A percentile compares a stretch with the other conserved stretches of the same genome.
These are phyloP conservation scores for Tapirus indicus DNA, from an alignment of 2,797 vertebrate species.

Conservation along the genomic window DNA sequence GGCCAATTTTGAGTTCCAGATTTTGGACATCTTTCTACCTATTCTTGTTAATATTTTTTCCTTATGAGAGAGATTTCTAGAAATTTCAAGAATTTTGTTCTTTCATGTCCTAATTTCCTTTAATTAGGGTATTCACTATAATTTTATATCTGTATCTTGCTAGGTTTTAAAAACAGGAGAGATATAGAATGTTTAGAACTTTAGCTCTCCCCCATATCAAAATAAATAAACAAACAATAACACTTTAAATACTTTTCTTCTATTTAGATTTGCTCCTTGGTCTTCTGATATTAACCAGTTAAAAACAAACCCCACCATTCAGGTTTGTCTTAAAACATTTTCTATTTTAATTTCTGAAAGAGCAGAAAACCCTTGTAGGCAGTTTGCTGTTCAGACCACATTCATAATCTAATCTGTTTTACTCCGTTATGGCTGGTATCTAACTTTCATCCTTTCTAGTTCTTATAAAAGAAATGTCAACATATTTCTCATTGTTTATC, in stretches of 20 bases:
- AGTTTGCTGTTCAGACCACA: not conserved
- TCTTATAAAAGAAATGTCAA: not conserved
- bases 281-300: not conserved
- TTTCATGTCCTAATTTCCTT: not conserved
- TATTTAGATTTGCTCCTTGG: slow-evolving; percentile 11
- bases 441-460: not conserved
- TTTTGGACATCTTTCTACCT: not conserved
- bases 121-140: not conserved
- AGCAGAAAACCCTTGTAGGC: not conserved
- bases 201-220: not conserved
- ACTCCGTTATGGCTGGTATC: not conserved
- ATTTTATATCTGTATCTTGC: not conserved
- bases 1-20: not conserved
- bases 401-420: not conserved
- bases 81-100: not conserved
- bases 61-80: not conserved
- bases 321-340: not conserved
- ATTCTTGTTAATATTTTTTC: slow-evolving; percentile 35
- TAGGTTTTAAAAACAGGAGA: not conserved
- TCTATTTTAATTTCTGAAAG: not conserved
- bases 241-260: slow-evolving; percentile 10
- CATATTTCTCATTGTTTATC: not conserved
- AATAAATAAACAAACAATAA: not conserved
- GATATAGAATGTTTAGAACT: not conserved
- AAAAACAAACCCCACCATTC: not conserved